phyloP scores from a whole-genome alignment of 2,888 invertebrate genomes.

The Megalurothrips usitatus region DNA sequence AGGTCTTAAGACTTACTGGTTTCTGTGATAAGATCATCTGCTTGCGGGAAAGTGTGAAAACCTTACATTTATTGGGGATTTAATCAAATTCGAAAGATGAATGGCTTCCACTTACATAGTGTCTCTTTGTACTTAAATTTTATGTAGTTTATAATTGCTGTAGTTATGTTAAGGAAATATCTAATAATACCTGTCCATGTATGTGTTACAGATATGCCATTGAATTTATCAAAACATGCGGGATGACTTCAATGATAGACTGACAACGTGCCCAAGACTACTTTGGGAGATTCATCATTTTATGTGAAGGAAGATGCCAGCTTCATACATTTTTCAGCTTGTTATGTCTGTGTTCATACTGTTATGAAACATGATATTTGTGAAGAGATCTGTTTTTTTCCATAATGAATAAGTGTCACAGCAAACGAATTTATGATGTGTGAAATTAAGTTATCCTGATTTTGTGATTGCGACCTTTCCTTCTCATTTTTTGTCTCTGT shows the following conservation, averaged over 20 bases:
- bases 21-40: too few species aligned
- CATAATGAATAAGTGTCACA: not conserved
- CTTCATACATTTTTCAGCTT: constrained; percentile 6
- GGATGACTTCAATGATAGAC: constrained; percentile 46
- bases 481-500: not conserved
- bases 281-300: not conserved
- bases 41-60: too few species aligned
- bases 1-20: too few species aligned
- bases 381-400: constrained; percentile 3
- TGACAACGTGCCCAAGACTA: not conserved
- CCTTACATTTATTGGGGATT: too few species aligned
- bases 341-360: not conserved
- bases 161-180: not conserved
- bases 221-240: constrained; percentile 82
- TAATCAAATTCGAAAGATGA: not conserved
- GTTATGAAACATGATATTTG: constrained; percentile 21
- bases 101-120: too few species aligned
- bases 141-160: not conserved
- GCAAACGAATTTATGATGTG: not conserved
- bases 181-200: constrained; percentile 34
- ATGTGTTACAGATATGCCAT: constrained; percentile 73
- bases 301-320: not conserved
- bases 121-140: not conserved
- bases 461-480: constrained; percentile 8
- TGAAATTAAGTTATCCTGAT: not conserved